Evolutionary conservation across 2,797 vertebrate species (phyloP).

Genomic region (Toxotes lorentzi): DNA sequence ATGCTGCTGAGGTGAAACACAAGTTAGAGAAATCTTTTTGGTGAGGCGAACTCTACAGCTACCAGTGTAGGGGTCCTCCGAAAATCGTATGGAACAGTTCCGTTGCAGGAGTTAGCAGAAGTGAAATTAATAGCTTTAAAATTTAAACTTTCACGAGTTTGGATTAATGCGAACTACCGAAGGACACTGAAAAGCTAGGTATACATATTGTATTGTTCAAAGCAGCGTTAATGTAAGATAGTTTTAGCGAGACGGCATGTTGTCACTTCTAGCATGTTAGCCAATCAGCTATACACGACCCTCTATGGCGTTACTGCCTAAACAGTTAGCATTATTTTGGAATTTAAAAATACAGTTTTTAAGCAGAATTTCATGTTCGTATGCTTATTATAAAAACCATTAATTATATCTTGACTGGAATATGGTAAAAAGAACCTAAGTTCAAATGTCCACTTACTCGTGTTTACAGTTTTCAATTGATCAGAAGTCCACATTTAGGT

Average conservation of each 20-base stretch:
- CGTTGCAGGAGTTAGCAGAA: neutral
- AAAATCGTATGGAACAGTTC: neutral
- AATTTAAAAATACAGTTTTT: no score
- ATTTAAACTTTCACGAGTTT: neutral
- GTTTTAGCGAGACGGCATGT: neutral
- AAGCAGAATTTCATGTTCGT: no score
- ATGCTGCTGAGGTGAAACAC: neutral
- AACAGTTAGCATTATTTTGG: no score
- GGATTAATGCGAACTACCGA: neutral
- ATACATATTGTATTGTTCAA: neutral
- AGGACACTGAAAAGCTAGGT: neutral
- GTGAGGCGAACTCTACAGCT: conserved; percentile 11
- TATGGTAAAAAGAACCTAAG: no score
- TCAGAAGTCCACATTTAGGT: no score
- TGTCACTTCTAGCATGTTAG: conserved; percentile 20
- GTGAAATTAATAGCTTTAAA: neutral
- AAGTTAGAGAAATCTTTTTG: neutral
- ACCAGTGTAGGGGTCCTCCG: conserved; percentile 54
- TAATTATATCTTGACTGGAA: no score
- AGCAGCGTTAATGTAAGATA: neutral
- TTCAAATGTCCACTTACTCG: no score
- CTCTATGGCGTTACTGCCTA: neutral
- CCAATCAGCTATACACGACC: neutral
- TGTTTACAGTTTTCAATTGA: no score
- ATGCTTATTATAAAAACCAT: no score